A percentile compares a stretch with the other conserved stretches of the same genome.
phyloP scores from a whole-genome alignment of 2,888 invertebrate genomes.

The Yponomeuta evonymella region DNA sequence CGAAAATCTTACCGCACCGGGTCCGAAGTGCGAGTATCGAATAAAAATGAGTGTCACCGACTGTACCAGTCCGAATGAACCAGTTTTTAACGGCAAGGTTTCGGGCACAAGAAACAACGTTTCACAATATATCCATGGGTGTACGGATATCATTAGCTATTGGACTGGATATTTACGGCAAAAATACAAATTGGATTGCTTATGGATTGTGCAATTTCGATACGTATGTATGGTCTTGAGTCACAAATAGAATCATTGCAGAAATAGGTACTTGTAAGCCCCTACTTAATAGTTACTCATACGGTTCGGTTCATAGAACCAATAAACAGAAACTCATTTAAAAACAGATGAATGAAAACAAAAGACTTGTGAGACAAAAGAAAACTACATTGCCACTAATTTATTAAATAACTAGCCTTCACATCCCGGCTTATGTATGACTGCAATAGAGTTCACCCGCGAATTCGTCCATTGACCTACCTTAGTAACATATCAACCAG shows the following conservation, averaged over 20 bases:
- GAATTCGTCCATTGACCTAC: too few species aligned
- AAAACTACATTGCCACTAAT: background rate
- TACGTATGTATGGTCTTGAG: background rate
- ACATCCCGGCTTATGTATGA: too few species aligned
- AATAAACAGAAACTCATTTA: background rate
- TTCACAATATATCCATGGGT: background rate
- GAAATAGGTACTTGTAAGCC: background rate
- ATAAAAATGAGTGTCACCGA: background rate
- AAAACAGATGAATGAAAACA: background rate
- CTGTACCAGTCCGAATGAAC: background rate
- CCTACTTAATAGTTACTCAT: background rate
- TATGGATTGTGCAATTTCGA: background rate
- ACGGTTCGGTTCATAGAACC: too few species aligned
- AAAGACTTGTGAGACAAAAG: background rate
- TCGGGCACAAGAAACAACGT: conserved; percentile 9
- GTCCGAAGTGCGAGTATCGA: too few species aligned
- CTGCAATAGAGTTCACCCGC: too few species aligned
- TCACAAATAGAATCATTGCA: background rate
- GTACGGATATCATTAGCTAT: background rate
- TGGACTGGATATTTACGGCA: background rate
- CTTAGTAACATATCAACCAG: too few species aligned
- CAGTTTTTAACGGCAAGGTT: conserved; percentile 8
- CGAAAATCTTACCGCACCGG: too few species aligned
- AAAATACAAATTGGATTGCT: background rate
- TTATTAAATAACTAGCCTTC: background rate